These are phyloP conservation scores for Acomys russatus DNA, from an alignment of 2,797 vertebrate genomes.

Conservation along the genomic window DNA sequence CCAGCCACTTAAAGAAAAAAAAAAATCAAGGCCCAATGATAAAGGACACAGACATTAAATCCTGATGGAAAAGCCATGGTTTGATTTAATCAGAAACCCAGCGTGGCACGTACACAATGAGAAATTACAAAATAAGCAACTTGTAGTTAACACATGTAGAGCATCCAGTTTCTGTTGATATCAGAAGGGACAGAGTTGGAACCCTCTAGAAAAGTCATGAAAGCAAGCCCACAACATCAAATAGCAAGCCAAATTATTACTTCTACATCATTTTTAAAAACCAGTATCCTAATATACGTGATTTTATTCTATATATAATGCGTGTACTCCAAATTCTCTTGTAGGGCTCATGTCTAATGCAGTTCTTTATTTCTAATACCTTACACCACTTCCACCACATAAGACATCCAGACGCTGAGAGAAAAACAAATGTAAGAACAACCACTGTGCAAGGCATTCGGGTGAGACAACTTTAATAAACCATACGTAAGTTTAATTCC, in stretches of 20 bases:
- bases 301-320: constrained; percentile 40
- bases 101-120: not conserved
- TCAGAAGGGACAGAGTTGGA: not conserved
- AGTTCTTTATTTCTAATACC: not conserved
- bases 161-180: constrained; percentile 6
- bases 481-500: not conserved
- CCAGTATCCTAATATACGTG: not conserved
- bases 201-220: not conserved
- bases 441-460: not conserved
- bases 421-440: not conserved
- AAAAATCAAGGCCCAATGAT: not conserved
- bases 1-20: not conserved
- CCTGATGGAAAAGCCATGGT: not conserved
- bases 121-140: constrained; percentile 39
- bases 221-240: not conserved
- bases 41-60: not conserved
- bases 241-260: constrained; percentile 52
- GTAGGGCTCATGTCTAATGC: not conserved
- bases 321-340: not conserved
- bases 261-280: not conserved
- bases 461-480: constrained; percentile 22
- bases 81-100: constrained; percentile 35
- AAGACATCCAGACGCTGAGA: not conserved
- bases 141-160: not conserved
- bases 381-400: not conserved